Evolutionary conservation across 30 jellyfish, hydroid and myxozoan species (phyloP), one percentile per base, ranked within the genome.

Genomic region (Clytia hemisphaerica): DNA sequence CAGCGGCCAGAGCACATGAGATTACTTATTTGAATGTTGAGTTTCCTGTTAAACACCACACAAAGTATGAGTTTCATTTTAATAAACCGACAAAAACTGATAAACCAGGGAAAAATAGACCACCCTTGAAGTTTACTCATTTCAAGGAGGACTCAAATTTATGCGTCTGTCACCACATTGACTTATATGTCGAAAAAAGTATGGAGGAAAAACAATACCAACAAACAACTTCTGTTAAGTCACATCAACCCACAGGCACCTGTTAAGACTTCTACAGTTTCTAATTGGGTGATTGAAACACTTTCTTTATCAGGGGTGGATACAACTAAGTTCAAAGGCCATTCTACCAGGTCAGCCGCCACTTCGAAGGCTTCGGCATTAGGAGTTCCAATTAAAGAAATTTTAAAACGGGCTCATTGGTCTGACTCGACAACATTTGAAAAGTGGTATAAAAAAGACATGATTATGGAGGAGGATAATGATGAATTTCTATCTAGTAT

Each of bases 341-440:
- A 50, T 50, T 50, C 65, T 7, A 50, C 65, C 22, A 50, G 65
- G 22, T 50, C 65, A 28, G 65, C 65, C 27, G 14, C 65, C n/a
- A n/a, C n/a, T n/a, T n/a, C n/a, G n/a, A n/a, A n/a, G n/a, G n/a
- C n/a, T n/a, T n/a, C n/a, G n/a, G n/a, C n/a, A 19, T 2, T 3
- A 14, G 40, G 40, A 3, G 69, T 55, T 3, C 51, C 51, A 4
- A 4, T 55, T 2, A 55, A 4, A 22, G 69, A 55, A 28, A 55
- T 55, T 55, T 6, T 55, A 3, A 55, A 55, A 55, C 24, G 69
- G 31, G 69, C 7, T 4, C 55, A 55, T 3, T 55, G 69, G 69
- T 7, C 14, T 9, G 14, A 24, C 2, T 4, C 24, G 37, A 16
- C 69, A 55, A 55, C 69, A 19, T 55, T 55, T 55, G 54, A 55